Conservation (phyloP, 2,797 vertebrate genomes). For the Sebastes trivittatus region DNA sequence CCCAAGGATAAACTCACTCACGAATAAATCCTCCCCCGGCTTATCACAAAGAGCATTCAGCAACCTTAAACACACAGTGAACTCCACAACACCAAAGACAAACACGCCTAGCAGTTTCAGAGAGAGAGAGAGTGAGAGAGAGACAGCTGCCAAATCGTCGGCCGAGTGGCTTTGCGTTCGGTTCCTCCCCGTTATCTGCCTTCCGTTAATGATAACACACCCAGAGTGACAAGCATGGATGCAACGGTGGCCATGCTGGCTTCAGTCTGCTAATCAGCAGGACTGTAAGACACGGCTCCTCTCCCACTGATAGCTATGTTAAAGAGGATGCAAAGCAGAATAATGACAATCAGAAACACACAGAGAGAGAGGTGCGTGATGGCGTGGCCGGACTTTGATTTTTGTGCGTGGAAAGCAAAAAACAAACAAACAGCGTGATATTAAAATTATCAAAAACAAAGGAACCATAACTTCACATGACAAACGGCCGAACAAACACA, state of each 20-base stretch:
- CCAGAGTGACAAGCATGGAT: slow-evolving; percentile 47
- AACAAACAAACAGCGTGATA: not conserved
- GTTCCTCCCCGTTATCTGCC: slow-evolving; percentile 41
- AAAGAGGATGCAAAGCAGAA: slow-evolving; percentile 26
- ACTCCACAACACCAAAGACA: not conserved
- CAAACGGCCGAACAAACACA: not conserved
- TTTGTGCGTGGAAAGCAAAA: not conserved
- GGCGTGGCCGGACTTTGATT: slow-evolving; percentile 9
- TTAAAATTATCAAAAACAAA: slow-evolving; percentile 25
- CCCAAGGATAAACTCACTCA: slow-evolving; percentile 23
- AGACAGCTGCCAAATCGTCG: slow-evolving; percentile 21
- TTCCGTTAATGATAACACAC: slow-evolving; percentile 51
- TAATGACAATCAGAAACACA: slow-evolving; percentile 28
- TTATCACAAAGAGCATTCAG: slow-evolving; percentile 47
- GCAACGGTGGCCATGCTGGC: slow-evolving; percentile 32
- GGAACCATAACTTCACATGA: not conserved
- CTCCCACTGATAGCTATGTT: slow-evolving; percentile 27
- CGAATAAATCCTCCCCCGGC: slow-evolving; percentile 28
- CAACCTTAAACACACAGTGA: slow-evolving; percentile 17
- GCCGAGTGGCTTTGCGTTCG: slow-evolving; percentile 34
- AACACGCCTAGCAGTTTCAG: slow-evolving; percentile 26
- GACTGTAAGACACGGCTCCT: slow-evolving; percentile 16
- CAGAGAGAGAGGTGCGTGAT: not conserved
- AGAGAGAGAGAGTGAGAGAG: not conserved
- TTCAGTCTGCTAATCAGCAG: slow-evolving; percentile 48